These are phyloP conservation scores for Boulengeromyrus knoepffleri DNA, from an alignment of 2,113 vertebrate species.

Conservation along the genomic window DNA sequence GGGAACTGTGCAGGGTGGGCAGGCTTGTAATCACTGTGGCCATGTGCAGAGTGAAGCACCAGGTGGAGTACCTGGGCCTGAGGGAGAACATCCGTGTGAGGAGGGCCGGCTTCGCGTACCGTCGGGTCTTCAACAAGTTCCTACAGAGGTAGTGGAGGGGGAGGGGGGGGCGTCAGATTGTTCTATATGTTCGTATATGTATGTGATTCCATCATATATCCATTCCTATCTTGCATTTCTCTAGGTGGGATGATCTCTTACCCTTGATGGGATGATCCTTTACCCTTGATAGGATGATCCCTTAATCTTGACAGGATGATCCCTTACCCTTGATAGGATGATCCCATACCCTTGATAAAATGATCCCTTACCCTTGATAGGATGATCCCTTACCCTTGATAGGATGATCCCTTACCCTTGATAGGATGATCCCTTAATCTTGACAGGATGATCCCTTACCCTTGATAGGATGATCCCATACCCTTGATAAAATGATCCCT, in stretches of 20 bases:
- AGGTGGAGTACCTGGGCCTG: constrained; percentile 90
- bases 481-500: neutral
- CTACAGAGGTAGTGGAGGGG: constrained; percentile 67
- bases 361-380: neutral
- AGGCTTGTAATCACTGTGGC: neutral
- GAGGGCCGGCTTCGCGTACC: constrained; percentile 84
- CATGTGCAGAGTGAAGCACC: constrained; percentile 73
- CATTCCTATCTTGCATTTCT: neutral
- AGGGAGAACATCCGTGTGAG: constrained; percentile 90
- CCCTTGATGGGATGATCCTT: neutral
- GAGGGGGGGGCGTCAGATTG: neutral
- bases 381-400: neutral
- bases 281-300: neutral
- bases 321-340: neutral
- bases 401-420: neutral
- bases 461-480: neutral
- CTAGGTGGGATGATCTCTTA: neutral
- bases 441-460: neutral
- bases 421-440: neutral
- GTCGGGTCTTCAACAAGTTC: constrained; percentile 85
- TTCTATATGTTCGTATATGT: neutral
- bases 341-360: neutral
- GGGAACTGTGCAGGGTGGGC: neutral
- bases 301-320: neutral
- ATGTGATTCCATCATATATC: neutral